A percentile compares a stretch with the other conserved stretches of the same genome.
These are phyloP conservation scores for Drosophila persimilis DNA, from an alignment of 1,140 invertebrate genomes.

Conservation along the genomic window DNA sequence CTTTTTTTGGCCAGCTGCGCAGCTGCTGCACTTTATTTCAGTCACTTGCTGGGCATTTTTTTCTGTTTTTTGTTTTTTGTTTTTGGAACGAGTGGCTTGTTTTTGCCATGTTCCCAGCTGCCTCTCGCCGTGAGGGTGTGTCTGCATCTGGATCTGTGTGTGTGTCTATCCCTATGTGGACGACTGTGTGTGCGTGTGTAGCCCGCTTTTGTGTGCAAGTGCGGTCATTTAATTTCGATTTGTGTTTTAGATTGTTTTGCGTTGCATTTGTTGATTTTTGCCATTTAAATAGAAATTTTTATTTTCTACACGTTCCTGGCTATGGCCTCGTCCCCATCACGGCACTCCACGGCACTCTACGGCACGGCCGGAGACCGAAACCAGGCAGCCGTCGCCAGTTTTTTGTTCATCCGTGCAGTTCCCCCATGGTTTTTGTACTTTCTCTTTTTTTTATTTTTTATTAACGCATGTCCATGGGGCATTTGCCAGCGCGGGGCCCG, in stretches of 20 bases:
- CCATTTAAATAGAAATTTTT: slow-evolving; percentile 82
- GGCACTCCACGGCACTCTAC: too few species aligned
- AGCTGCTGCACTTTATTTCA: slow-evolving; percentile 81
- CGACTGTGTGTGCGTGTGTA: slow-evolving; percentile 38
- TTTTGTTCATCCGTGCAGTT: slow-evolving; percentile 41
- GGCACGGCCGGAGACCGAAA: too few species aligned
- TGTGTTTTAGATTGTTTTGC: slow-evolving; percentile 82
- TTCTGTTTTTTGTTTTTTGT: slow-evolving; percentile 22
- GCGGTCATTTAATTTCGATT: slow-evolving; percentile 83
- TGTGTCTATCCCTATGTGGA: slow-evolving; percentile 28
- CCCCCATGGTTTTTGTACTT: slow-evolving; percentile 25
- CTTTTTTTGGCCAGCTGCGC: slow-evolving; percentile 57
- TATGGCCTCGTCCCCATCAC: slow-evolving; percentile 14
- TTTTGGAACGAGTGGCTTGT: slow-evolving; percentile 67
- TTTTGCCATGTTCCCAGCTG: slow-evolving; percentile 68
- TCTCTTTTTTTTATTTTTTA: slow-evolving; percentile 39
- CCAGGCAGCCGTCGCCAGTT: slow-evolving; percentile 61
- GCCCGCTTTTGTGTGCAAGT: slow-evolving; percentile 77
- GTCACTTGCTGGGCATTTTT: slow-evolving; percentile 59
- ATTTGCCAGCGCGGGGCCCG: slow-evolving; percentile 55
- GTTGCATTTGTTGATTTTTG: slow-evolving; percentile 82
- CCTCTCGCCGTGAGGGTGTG: slow-evolving; percentile 7
- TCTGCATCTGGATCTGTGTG: background rate
- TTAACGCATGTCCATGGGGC: slow-evolving; percentile 71
- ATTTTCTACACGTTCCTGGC: slow-evolving; percentile 77